Base-by-base conservation (phyloP, 1,140 invertebrate genomes). In the Grapholita molesta region DNA sequence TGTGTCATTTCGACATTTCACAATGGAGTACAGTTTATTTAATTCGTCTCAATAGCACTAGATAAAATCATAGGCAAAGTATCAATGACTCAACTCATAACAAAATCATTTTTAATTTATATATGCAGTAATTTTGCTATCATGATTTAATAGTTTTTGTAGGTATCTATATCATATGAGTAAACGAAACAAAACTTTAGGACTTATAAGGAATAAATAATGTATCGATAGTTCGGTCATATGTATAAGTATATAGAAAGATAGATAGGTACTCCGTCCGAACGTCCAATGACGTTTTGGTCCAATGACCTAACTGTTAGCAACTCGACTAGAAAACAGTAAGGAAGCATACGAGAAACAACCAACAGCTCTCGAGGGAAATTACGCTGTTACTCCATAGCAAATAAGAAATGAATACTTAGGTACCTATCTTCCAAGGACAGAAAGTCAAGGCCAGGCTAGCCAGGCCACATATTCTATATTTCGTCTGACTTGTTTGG, bases 391-490 rank as follows among this genome's bases (percentile, higher is more conserved):
- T 25, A 61, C 25, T 61, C n/a, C 11, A 48, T 18, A n/a, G 25
- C 55, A 61, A 61, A 61, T 61, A 61, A 61, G 55, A 61, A 61
- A 61, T 61, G 55, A 28, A 61, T 5, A n/a, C n/a, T n/a, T n/a
- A 28, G 5, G 5, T 38, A 48, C 42, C n/a, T n/a, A n/a, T n/a
- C n/a, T n/a, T n/a, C n/a, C 7, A 48, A 21, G 55, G 55, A 12
- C 55, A 61, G 28, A 32, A 30, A 61, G 24, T 61, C 55, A 61
- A 61, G 55, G 55, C 55, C 28, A 61, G 15, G 15, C n/a, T 12
- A 15, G 55, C 55, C 28, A 61, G 15, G 15, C n/a, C 15, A 15
- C 38, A 42, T 35, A 35, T 18, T n/a, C n/a, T 42, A 42, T n/a
- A n/a, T n/a, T 38, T 11, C 9, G 8, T 18, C n/a, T 21, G 18